Conservation (phyloP, 92 coral and sea anemone genomes). For the Actinostola sp. region DNA sequence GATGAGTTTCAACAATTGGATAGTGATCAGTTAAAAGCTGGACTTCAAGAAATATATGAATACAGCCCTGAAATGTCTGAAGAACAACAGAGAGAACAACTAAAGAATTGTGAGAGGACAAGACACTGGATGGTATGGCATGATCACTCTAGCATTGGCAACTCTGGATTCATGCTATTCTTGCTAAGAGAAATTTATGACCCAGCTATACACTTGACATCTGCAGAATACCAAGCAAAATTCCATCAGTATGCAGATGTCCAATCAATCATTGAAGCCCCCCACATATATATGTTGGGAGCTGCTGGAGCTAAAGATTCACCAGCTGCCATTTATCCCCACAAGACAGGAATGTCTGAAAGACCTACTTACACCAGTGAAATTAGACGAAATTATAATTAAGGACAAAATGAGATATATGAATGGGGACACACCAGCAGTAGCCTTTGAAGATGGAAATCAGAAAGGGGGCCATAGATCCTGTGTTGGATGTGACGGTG, state of each 20-base stretch:
- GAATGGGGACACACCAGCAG: conserved; percentile 45
- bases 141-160: conserved; percentile 27
- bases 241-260: conserved; percentile 1
- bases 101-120: conserved; percentile 6
- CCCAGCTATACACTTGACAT: conserved; percentile 30
- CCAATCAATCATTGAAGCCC: conserved; percentile 26
- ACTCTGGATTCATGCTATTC: conserved; percentile 36
- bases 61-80: background rate
- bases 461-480: conserved; percentile 41
- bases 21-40: background rate
- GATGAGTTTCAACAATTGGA: conserved; percentile 5
- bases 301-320: conserved; percentile 10
- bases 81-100: background rate
- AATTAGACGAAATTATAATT: conserved; percentile 14
- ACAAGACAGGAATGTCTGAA: conserved; percentile 27
- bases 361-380: conserved; percentile 5
- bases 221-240: background rate
- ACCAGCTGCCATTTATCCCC: conserved; percentile 16
- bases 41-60: conserved; percentile 6
- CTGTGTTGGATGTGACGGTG: conserved; percentile 48
- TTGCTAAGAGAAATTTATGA: conserved; percentile 29
- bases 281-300: conserved; percentile 35
- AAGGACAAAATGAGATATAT: conserved; percentile 34
- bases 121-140: conserved; percentile 38
- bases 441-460: conserved; percentile 45